Base-by-base conservation (phyloP, 2,113 vertebrate species). In the Melanotaenia duboulayi region DNA sequence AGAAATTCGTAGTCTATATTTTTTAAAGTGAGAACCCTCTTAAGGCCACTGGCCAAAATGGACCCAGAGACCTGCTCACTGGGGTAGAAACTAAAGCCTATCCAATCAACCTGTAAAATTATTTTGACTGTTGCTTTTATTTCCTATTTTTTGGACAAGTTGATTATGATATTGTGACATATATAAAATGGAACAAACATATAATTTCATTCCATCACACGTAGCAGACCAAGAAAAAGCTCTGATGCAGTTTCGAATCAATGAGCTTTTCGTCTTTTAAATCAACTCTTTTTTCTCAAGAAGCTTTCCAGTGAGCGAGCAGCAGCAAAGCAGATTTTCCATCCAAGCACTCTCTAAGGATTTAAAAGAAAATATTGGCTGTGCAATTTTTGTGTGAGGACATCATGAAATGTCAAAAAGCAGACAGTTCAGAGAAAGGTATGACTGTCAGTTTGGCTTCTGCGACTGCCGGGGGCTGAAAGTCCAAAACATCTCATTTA, bases 371-470 rank as follows among this genome's bases (percentile, higher is more conserved):
- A 82, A 68, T 68, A 68, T 61, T 58, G 39, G 28, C 1, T 2
- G 10, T 57, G 69, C 67, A 76, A 50, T 71, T 63, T 73, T 73
- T 74, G 40, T 24, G 48, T 81, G 54, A 70, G 35, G 52, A 54
- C 62, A 72, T 80, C 67, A 48, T 58, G 19, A 64, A 80, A 76
- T 44, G 55, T 51, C 60, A 72, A 59, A 48, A 65, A 52, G 48
- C 39, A 56, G 40, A 81, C 32, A 17, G 44, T 76, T 76, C 54
- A 77, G 48, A 44, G 57, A 70, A 78, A 76, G 73, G 63, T 70
- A 71, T 67, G 20, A 44, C 59, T 74, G 78, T 78, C 75, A 81
- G 54, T 66, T 46, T 17, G n/a, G 23, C 12, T 35, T 76, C 23
- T 58, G 25, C 22, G 44, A 55, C n/a, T 28, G 50, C 48, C 24